Conservation (phyloP, 1,140 invertebrate genomes). For the Hydropsyche tenuis region DNA sequence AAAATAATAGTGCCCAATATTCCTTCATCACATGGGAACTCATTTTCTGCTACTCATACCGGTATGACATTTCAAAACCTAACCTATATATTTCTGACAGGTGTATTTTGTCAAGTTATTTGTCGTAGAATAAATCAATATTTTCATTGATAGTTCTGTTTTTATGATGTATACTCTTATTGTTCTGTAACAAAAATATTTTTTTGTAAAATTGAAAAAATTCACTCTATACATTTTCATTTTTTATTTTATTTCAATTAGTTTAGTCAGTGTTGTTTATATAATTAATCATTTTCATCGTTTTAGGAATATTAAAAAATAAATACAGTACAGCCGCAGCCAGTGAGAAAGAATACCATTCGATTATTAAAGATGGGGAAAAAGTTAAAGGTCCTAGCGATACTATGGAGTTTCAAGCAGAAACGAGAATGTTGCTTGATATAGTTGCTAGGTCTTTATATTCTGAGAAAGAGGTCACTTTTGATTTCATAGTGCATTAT, state of each 20-base stretch:
- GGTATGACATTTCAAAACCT: background rate
- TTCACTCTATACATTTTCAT: too few species aligned
- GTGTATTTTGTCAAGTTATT: too few species aligned
- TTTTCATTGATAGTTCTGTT: too few species aligned
- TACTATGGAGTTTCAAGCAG: constrained; percentile 92
- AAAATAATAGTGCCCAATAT: too few species aligned
- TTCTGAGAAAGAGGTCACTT: constrained; percentile 90
- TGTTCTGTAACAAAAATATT: too few species aligned
- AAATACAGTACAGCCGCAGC: constrained; percentile 36
- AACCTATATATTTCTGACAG: background rate
- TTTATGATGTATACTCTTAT: too few species aligned
- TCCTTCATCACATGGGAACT: too few species aligned
- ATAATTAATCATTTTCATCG: background rate
- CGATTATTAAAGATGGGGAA: constrained; percentile 55
- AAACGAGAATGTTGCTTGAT: constrained; percentile 93
- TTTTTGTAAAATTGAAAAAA: too few species aligned
- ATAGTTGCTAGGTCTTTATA: constrained; percentile 97
- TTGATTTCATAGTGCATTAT: background rate
- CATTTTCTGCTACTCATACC: too few species aligned
- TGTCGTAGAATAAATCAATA: too few species aligned
- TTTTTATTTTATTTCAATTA: background rate
- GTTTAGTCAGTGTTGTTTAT: background rate
- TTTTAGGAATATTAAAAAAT: constrained; percentile 1
- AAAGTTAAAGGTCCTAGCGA: constrained; percentile 64
- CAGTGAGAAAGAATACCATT: constrained; percentile 43